Base-by-base conservation (phyloP, 2,797 vertebrate species). In the Molossus molossus region DNA sequence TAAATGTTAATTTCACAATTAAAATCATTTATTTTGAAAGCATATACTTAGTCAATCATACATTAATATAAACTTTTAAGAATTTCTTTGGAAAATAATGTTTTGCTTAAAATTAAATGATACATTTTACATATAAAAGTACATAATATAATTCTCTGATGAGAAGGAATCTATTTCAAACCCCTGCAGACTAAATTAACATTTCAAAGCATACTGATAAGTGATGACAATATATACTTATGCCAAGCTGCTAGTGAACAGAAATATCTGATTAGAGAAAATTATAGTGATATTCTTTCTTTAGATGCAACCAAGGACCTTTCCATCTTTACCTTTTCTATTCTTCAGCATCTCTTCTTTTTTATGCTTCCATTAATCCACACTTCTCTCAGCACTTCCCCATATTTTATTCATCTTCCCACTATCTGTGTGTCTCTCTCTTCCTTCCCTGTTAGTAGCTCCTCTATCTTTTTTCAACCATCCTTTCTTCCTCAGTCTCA, bases 41-140 rank as follows among this genome's bases (percentile, higher is more conserved):
- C 62, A 20, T 87, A 69, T 76, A 69, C 10, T 37, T 84, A 76
- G 72, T 76, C 25, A 75, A 45, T 90, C 33, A 50, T 64, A 55
- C 13, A 60, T 45, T 27, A 67, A 15, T 48, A 17, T 48, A 53
- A 75, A 81, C 15, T 5, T 85, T 62, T 81, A 25, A 69, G 50
- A 67, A 48, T 80, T 85, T 80, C 17, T 81, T 65, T 84, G 37
- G 64, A 48, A 92, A 92, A n/a, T 88, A 20, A 77, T 1, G 40
- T 75, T 87, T 86, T 90, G 48, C 55, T 80, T 92, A 40, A 75
- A 89, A 82, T 82, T 91, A 77, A 84, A 77, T 27, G 64, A 62
- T 45, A 12, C n/a, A 17, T 86, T 80, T 81, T 60, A 90, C 81
- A 25, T 55, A 69, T 55, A 76, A 81, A 72, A 40, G 9, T 72